Evolutionary conservation across 1,140 invertebrate species (phyloP).

Genomic region (Rhyacophila brunnea): DNA sequence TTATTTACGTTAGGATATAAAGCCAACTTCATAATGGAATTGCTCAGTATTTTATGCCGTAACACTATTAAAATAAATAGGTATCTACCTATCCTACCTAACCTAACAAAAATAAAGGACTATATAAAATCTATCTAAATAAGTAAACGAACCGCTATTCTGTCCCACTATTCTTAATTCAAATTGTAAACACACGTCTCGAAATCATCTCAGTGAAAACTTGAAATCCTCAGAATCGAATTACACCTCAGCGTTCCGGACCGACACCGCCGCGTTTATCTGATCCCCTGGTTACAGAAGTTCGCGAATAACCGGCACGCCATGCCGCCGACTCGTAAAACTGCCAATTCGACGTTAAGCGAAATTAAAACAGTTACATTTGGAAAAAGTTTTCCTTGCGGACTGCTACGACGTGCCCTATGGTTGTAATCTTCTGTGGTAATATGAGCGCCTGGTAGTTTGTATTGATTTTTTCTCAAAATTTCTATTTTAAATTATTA

Average conservation of each 20-base stretch:
- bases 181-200: conserved; percentile 24
- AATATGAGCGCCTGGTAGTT: conserved; percentile 4
- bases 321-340: conserved; percentile 25
- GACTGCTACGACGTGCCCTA: neutral
- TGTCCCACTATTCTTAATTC: too few species aligned
- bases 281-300: conserved; percentile 19
- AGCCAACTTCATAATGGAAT: too few species aligned
- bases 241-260: conserved; percentile 27
- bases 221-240: conserved; percentile 34
- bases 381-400: conserved; percentile 15
- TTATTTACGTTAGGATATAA: too few species aligned
- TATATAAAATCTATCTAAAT: too few species aligned
- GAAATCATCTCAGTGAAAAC: conserved; percentile 27
- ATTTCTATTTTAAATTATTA: neutral
- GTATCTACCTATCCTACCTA: too few species aligned
- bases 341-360: conserved; percentile 27
- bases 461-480: neutral
- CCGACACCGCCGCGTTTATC: conserved; percentile 24
- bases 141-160: too few species aligned
- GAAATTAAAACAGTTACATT: conserved; percentile 34
- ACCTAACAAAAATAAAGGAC: too few species aligned
- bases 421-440: conserved; percentile 2
- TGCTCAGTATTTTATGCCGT: too few species aligned
- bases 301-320: conserved; percentile 1
- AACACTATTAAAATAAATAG: too few species aligned